phyloP scores from a whole-genome alignment of 2,888 invertebrate species.

The Pterobdella sp. region DNA sequence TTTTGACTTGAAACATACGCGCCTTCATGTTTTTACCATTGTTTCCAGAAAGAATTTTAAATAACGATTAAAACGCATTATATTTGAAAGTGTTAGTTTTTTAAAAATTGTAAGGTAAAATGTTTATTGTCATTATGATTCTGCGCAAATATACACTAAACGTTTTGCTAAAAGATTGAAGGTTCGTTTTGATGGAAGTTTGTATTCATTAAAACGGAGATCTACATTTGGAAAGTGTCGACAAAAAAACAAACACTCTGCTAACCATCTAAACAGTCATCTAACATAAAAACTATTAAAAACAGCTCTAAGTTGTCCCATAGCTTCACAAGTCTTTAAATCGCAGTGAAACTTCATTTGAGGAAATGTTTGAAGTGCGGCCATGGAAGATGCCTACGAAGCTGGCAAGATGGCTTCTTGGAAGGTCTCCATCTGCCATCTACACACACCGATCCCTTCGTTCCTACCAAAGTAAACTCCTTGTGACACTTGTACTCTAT shows the following conservation, averaged over 20 bases:
- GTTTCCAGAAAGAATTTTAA: too few species aligned
- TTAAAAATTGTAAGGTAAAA: background rate
- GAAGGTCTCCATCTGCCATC: constrained; percentile 87
- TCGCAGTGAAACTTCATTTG: background rate
- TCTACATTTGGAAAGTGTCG: too few species aligned
- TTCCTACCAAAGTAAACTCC: constrained; percentile 45
- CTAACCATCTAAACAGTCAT: background rate
- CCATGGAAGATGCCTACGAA: constrained; percentile 34
- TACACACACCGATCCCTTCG: constrained; percentile 73
- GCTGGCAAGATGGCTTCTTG: constrained; percentile 51
- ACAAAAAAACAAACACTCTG: background rate
- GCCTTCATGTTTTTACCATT: too few species aligned
- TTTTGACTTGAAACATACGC: too few species aligned
- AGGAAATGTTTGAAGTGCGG: background rate
- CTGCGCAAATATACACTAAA: background rate
- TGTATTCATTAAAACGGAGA: too few species aligned
- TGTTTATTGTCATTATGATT: background rate
- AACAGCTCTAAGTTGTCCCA: background rate
- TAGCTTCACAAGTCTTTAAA: background rate
- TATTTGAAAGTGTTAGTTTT: background rate
- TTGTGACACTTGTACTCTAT: constrained; percentile 48
- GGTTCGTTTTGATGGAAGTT: too few species aligned
- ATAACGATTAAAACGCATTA: too few species aligned
- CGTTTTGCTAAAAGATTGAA: background rate
- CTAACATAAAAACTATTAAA: background rate